Evolutionary conservation across 2,888 invertebrate genomes (phyloP).

Genomic region (Limnephilus auricula): DNA sequence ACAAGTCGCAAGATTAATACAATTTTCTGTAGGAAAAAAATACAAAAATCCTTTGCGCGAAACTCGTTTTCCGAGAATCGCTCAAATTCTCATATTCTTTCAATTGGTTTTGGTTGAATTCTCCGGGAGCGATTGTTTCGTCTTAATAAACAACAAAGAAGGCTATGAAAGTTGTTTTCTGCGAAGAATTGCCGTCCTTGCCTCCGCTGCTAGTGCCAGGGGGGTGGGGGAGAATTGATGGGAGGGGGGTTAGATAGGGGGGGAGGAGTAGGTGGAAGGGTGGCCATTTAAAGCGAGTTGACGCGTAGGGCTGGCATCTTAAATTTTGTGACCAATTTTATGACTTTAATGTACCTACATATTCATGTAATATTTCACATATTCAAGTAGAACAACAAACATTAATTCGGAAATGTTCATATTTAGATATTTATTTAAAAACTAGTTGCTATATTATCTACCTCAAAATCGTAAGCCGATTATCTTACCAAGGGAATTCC

Average conservation of each 20-base stretch:
- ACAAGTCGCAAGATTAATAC: slow-evolving; percentile 2
- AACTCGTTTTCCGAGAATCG: slow-evolving; percentile 2
- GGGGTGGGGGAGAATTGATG: not conserved
- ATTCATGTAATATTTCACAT: not conserved
- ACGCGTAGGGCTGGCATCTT: slow-evolving; percentile 14
- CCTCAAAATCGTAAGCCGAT: too few relatives aligned
- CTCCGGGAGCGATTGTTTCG: slow-evolving; percentile 47
- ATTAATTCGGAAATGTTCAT: not conserved
- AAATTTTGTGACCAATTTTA: not conserved
- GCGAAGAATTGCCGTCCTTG: slow-evolving; percentile 48
- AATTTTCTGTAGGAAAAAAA: not conserved
- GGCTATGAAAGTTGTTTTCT: slow-evolving; percentile 47
- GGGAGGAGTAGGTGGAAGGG: not conserved
- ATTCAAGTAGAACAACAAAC: not conserved
- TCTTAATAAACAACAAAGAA: slow-evolving; percentile 52
- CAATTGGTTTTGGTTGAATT: slow-evolving; percentile 51
- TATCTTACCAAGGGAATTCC: too few relatives aligned
- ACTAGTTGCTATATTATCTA: too few relatives aligned
- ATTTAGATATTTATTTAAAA: too few relatives aligned
- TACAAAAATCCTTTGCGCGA: not conserved
- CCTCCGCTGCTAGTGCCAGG: not conserved
- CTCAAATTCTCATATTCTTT: slow-evolving; percentile 45
- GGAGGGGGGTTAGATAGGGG: not conserved
- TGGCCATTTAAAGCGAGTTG: slow-evolving; percentile 9
- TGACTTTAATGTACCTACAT: too few relatives aligned